Evolutionary conservation across 2,888 invertebrate species (phyloP).

Genomic region (Parnassius apollo): DNA sequence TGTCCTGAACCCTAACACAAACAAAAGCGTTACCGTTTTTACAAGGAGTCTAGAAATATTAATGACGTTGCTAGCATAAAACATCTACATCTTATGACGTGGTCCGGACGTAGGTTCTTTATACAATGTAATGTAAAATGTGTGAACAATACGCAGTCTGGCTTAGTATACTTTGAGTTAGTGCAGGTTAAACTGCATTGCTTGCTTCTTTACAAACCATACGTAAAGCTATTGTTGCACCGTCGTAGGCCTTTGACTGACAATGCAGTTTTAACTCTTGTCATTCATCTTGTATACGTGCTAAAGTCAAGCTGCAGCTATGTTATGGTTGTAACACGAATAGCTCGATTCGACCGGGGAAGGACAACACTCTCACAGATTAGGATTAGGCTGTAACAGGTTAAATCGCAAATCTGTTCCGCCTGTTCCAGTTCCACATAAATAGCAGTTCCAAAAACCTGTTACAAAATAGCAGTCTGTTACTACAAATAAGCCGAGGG

Average conservation of each 20-base stretch:
- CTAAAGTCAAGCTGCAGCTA: too few relatives aligned
- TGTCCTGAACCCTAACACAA: background rate
- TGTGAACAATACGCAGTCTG: conserved; percentile 3
- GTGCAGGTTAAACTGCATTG: background rate
- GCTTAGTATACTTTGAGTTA: conserved; percentile 1
- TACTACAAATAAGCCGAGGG: too few relatives aligned
- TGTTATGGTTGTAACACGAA: too few relatives aligned
- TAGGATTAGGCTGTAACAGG: too few relatives aligned
- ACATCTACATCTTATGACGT: conserved; percentile 1
- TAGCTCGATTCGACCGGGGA: too few relatives aligned
- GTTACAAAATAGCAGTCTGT: too few relatives aligned
- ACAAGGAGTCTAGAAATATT: conserved; percentile 10
- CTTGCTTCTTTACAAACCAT: background rate
- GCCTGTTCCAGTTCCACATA: too few relatives aligned
- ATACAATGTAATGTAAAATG: background rate
- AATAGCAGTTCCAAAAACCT: too few relatives aligned
- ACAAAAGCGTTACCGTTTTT: conserved; percentile 1
- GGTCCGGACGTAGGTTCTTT: conserved; percentile 1
- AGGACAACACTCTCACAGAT: too few relatives aligned
- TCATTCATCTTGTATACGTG: too few relatives aligned
- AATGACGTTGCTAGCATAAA: background rate
- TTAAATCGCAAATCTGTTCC: too few relatives aligned
- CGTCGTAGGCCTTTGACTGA: background rate
- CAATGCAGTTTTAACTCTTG: too few relatives aligned
- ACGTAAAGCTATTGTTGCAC: background rate